Evolutionary conservation across 2,113 vertebrate genomes (phyloP).

Genomic region (Prunella fulvescens): DNA sequence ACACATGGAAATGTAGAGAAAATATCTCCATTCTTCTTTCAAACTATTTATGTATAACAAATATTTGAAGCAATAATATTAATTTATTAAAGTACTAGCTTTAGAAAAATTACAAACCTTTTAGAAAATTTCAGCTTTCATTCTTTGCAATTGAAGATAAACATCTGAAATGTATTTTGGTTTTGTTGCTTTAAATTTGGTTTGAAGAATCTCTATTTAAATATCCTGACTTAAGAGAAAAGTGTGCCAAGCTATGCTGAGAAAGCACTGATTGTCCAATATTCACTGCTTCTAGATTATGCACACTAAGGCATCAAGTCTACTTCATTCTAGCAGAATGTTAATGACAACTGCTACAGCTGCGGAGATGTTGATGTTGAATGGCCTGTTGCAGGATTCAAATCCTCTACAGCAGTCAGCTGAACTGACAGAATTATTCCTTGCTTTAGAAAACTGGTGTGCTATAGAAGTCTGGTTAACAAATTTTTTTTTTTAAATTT

Average conservation of each 20-base stretch:
- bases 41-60: background rate
- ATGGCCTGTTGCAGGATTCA: background rate
- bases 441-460: background rate
- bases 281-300: background rate
- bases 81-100: background rate
- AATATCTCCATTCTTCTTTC: background rate
- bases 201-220: background rate
- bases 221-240: background rate
- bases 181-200: background rate
- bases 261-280: background rate
- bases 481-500: background rate
- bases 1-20: background rate
- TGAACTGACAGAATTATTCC: background rate
- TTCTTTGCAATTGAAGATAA: background rate
- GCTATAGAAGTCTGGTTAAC: background rate
- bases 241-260: background rate
- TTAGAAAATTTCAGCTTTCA: background rate
- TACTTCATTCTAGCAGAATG: background rate
- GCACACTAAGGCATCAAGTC: background rate
- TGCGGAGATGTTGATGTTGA: background rate
- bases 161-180: background rate
- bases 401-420: background rate
- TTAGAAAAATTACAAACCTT: background rate
- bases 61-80: background rate
- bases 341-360: background rate